These are phyloP conservation scores for Lithodes maja DNA, from an alignment of 2,888 invertebrate species.

Conservation along the genomic window DNA sequence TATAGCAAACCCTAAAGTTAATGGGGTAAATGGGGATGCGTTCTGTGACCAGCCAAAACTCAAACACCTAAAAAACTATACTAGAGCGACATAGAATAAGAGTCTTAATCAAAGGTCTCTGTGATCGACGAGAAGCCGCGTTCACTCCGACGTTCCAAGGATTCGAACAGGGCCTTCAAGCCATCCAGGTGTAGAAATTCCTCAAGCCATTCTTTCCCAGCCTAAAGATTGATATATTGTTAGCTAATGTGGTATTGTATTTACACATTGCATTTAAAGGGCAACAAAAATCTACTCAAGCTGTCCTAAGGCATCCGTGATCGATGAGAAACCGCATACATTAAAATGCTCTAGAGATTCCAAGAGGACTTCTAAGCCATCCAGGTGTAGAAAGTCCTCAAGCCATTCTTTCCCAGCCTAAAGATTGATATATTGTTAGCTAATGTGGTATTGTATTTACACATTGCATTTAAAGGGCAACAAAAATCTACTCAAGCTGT, in stretches of 20 bases:
- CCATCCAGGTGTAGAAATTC: constrained; percentile 76
- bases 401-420: constrained; percentile 74
- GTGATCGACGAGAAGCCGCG: constrained; percentile 70
- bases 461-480: too few species aligned
- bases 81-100: too few species aligned
- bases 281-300: neutral
- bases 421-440: neutral
- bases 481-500: neutral
- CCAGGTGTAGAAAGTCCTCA: constrained; percentile 75
- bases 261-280: too few species aligned
- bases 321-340: constrained; percentile 69
- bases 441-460: too few species aligned
- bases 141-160: constrained; percentile 74
- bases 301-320: too few species aligned
- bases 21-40: too few species aligned
- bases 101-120: too few species aligned
- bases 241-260: neutral
- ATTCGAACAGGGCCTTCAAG: constrained; percentile 75
- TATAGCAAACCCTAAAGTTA: too few species aligned
- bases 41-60: too few species aligned
- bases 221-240: constrained; percentile 34
- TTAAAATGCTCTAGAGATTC: constrained; percentile 75
- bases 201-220: constrained; percentile 74
- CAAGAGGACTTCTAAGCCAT: constrained; percentile 75
- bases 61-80: too few species aligned